Conservation (phyloP, 1,140 invertebrate species). For the Danaus plexippus region DNA sequence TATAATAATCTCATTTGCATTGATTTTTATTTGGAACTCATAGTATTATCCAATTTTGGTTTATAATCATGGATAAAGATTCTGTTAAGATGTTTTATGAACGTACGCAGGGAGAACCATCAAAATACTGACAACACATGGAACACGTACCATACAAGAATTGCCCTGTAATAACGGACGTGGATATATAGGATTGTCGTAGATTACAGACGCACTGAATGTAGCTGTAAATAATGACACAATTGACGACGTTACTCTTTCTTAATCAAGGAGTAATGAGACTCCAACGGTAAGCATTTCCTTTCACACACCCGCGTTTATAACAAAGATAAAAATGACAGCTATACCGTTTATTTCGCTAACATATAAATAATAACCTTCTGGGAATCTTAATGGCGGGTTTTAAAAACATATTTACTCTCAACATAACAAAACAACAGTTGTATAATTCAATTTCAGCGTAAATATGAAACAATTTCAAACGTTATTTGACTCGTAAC, state of each 20-base stretch:
- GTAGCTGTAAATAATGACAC: slow-evolving; percentile 66
- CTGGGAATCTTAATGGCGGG: no score
- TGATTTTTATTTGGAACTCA: no score
- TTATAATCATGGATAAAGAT: background rate
- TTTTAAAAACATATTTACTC: no score
- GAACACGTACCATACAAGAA: slow-evolving; percentile 53
- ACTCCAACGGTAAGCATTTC: slow-evolving; percentile 22
- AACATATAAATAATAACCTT: no score
- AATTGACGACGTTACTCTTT: slow-evolving; percentile 39
- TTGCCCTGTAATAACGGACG: slow-evolving; percentile 61
- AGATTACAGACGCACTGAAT: slow-evolving; percentile 53
- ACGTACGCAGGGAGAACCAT: slow-evolving; percentile 7
- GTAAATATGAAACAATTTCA: no score
- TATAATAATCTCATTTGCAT: no score
- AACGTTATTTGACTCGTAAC: no score
- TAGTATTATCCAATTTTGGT: no score
- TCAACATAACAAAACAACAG: no score
- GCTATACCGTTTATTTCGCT: no score
- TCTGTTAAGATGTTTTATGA: slow-evolving; percentile 1
- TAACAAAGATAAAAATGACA: no score
- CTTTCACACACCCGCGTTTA: slow-evolving; percentile 9
- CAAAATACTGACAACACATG: slow-evolving; percentile 45
- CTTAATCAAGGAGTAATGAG: slow-evolving; percentile 26
- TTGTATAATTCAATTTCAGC: no score
- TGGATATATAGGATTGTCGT: slow-evolving; percentile 51